Evolutionary conservation across 2,113 vertebrate genomes (phyloP).

Genomic region (Montifringilla adamsi): DNA sequence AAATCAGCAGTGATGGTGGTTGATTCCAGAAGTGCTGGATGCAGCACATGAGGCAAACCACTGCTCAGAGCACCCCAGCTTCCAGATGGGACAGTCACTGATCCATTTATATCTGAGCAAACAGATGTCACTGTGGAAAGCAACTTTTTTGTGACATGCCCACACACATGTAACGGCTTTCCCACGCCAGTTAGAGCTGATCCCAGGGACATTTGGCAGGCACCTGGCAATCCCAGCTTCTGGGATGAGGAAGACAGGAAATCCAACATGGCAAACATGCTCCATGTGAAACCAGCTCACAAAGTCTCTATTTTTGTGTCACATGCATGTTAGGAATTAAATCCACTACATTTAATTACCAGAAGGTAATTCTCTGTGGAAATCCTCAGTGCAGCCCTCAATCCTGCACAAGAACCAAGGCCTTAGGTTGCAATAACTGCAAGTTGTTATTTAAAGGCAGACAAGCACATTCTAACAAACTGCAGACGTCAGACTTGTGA

Average conservation of each 20-base stretch:
- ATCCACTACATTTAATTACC: background rate
- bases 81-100: background rate
- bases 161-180: background rate
- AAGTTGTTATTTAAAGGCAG: background rate
- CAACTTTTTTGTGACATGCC: background rate
- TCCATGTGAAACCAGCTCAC: background rate
- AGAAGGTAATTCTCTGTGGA: background rate
- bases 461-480: background rate
- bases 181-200: background rate
- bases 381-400: background rate
- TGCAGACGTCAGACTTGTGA: background rate
- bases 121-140: slow-evolving; percentile 23
- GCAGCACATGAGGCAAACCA: background rate
- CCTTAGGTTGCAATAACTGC: background rate
- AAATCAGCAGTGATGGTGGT: background rate
- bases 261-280: background rate
- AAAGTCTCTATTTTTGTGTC: background rate
- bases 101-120: slow-evolving; percentile 29
- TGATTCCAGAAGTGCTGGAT: slow-evolving; percentile 3
- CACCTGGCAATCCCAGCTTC: background rate
- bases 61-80: background rate
- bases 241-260: background rate
- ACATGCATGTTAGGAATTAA: background rate
- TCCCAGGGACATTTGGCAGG: background rate
- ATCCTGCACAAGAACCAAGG: background rate